A percentile compares a stretch with the other conserved stretches of the same genome.
These are phyloP conservation scores for Dipus sagitta DNA, from an alignment of 2,797 vertebrate genomes.

Conservation along the genomic window DNA sequence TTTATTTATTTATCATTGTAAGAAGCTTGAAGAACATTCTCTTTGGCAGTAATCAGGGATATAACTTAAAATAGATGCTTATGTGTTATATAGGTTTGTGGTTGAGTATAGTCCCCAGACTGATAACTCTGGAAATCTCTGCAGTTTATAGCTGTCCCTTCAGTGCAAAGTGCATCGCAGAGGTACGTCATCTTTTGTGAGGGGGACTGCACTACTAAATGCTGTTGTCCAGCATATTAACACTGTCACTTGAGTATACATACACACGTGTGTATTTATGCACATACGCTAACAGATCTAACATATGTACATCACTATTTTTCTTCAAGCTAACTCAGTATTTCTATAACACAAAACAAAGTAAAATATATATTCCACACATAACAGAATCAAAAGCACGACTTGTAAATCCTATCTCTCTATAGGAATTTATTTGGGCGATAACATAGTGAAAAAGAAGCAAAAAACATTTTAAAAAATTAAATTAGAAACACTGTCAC, in stretches of 20 bases:
- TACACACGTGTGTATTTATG: not conserved
- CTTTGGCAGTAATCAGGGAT: conserved; percentile 61
- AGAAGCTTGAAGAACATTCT: conserved; percentile 47
- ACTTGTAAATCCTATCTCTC: conserved; percentile 9
- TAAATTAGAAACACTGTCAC: not conserved
- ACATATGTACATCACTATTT: not conserved
- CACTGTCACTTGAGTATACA: not conserved
- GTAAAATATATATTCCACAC: conserved; percentile 17
- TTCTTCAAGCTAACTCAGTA: conserved; percentile 44
- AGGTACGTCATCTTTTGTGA: conserved; percentile 15
- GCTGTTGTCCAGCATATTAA: not conserved
- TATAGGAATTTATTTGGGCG: not conserved
- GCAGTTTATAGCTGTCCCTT: not conserved
- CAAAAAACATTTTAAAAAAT: not conserved
- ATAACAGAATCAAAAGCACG: not conserved
- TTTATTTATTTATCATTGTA: conserved; percentile 21
- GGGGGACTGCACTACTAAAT: conserved; percentile 56
- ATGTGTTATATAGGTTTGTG: not conserved
- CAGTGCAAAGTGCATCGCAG: not conserved
- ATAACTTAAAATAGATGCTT: conserved; percentile 71
- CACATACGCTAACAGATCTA: not conserved
- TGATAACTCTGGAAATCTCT: conserved; percentile 47
- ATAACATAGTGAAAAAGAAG: not conserved
- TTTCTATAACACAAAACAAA: not conserved
- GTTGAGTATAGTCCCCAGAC: conserved; percentile 71